These are phyloP conservation scores for Argyresthia goedartella DNA, from an alignment of 2,888 invertebrate species.

Conservation along the genomic window DNA sequence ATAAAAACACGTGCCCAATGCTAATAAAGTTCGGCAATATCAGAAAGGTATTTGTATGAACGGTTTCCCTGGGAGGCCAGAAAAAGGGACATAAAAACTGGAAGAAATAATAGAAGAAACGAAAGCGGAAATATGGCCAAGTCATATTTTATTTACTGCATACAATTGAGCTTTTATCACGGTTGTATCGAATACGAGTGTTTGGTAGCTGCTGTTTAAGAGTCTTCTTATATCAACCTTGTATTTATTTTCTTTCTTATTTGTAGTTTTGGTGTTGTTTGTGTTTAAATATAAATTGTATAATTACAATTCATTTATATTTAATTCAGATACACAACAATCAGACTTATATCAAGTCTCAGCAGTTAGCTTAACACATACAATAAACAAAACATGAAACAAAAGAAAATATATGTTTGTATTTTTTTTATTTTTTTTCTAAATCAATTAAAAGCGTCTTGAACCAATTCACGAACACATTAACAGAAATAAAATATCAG, in stretches of 20 bases:
- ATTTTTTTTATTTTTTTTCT: no score
- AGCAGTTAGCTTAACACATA: no score
- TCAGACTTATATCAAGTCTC: neutral
- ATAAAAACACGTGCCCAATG: conserved; percentile 64
- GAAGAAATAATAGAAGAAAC: conserved; percentile 38
- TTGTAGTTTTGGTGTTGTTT: neutral
- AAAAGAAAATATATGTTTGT: no score
- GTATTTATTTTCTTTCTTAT: neutral
- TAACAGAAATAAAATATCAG: no score
- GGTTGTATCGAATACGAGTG: conserved; percentile 57
- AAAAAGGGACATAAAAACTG: conserved; percentile 58
- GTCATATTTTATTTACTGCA: conserved; percentile 71
- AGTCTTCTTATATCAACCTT: conserved; percentile 6
- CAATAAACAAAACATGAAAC: no score
- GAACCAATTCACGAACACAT: no score
- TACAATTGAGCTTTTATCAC: conserved; percentile 69
- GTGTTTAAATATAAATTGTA: neutral
- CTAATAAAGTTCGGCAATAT: conserved; percentile 67
- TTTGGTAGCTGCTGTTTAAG: conserved; percentile 48
- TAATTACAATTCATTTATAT: no score
- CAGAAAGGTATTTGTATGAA: conserved; percentile 66
- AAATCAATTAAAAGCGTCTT: no score
- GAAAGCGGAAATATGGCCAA: conserved; percentile 66
- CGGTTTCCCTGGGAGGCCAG: conserved; percentile 55
- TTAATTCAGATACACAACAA: no score